Evolutionary conservation across 2,888 invertebrate genomes (phyloP).

Genomic region (Thymelicus acteon): DNA sequence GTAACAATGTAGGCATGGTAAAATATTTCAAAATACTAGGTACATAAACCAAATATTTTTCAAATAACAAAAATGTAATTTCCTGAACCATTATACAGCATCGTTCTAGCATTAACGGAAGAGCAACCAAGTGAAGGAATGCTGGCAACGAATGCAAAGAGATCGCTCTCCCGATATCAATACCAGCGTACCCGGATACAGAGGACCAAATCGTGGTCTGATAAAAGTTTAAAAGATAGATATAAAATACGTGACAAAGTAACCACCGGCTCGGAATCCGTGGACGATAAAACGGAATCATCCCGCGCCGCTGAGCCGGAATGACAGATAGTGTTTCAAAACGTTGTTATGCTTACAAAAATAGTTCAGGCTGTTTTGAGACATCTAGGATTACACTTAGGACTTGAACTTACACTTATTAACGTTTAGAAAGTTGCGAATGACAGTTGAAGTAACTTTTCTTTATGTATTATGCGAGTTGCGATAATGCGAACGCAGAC

Average conservation of each 20-base stretch:
- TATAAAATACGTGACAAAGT: conserved; percentile 26
- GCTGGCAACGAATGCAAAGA: conserved; percentile 10
- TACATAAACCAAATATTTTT: neutral
- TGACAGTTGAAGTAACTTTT: too few species aligned
- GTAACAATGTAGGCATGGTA: too few species aligned
- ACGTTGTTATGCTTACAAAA: conserved; percentile 20
- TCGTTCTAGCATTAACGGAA: conserved; percentile 2
- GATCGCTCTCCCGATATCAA: conserved; percentile 2
- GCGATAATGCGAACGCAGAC: too few species aligned
- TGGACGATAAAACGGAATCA: conserved; percentile 40
- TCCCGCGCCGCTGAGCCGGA: conserved; percentile 56
- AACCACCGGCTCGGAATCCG: conserved; percentile 26
- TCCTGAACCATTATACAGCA: neutral
- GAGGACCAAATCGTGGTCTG: conserved; percentile 10
- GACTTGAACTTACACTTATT: too few species aligned
- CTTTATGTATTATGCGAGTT: too few species aligned
- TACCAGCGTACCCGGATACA: conserved; percentile 1
- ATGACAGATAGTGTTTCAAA: conserved; percentile 52
- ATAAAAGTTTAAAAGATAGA: conserved; percentile 19
- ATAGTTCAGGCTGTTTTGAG: neutral
- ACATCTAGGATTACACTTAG: neutral
- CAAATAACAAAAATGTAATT: neutral
- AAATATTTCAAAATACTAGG: too few species aligned
- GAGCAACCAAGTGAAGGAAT: conserved; percentile 6
- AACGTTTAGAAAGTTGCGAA: neutral